A percentile compares a stretch with the other conserved stretches of the same genome.
Evolutionary conservation across 1,140 invertebrate genomes (phyloP).

Genomic region (Trachelipus rathkii): DNA sequence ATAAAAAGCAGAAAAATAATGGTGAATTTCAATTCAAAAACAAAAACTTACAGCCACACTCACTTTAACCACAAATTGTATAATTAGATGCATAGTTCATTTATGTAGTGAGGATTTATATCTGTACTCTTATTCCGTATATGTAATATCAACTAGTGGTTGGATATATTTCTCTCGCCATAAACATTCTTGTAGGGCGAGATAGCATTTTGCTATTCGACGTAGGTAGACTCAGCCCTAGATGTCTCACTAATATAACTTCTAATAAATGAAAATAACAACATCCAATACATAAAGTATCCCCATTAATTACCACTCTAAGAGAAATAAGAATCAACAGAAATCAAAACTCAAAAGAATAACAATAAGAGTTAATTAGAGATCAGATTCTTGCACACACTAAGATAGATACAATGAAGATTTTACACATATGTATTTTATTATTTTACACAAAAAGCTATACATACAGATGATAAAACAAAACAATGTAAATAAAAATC

Average conservation of each 20-base stretch:
- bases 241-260: slow-evolving; percentile 43
- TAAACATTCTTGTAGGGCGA: slow-evolving; percentile 57
- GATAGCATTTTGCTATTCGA: slow-evolving; percentile 44
- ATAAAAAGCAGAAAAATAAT: too few species aligned
- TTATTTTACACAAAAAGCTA: too few species aligned
- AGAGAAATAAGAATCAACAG: not conserved
- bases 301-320: not conserved
- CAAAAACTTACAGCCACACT: too few species aligned
- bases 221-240: slow-evolving; percentile 37
- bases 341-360: too few species aligned
- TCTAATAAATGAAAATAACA: slow-evolving; percentile 24
- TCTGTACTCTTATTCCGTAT: slow-evolving; percentile 35
- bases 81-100: slow-evolving; percentile 20
- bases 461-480: too few species aligned
- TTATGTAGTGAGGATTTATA: slow-evolving; percentile 28
- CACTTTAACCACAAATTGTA: too few species aligned
- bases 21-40: too few species aligned
- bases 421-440: too few species aligned
- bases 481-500: too few species aligned
- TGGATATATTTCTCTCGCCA: slow-evolving; percentile 57
- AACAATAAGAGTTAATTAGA: too few species aligned
- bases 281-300: not conserved
- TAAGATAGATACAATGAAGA: too few species aligned
- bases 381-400: too few species aligned
- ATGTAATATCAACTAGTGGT: slow-evolving; percentile 51